Conservation (phyloP, 2,888 invertebrate genomes). For the Merodon equestris region DNA sequence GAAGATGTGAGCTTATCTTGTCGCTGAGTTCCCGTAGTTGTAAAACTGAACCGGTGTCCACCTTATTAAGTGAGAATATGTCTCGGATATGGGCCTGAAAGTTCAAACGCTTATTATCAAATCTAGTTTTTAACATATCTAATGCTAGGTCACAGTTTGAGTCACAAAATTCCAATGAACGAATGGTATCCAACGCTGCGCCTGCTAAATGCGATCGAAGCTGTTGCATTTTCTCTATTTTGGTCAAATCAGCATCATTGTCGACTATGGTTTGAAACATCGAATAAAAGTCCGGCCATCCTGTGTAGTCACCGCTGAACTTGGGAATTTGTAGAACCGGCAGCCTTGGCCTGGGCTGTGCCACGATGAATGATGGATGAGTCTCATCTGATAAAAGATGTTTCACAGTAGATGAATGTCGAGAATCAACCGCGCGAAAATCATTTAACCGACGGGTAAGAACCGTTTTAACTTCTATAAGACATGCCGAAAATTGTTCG, state of each 20-base stretch:
- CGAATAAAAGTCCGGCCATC: conserved; percentile 27
- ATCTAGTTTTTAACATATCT: too few relatives aligned
- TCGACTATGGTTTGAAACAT: background rate
- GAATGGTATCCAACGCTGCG: conserved; percentile 3
- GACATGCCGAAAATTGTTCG: background rate
- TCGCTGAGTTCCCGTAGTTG: conserved; percentile 18
- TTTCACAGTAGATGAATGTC: conserved; percentile 22
- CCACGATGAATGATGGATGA: conserved; percentile 4
- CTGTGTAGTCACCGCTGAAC: conserved; percentile 9
- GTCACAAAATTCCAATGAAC: conserved; percentile 11
- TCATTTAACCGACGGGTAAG: conserved; percentile 2
- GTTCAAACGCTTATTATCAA: too few relatives aligned
- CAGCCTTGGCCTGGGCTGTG: background rate
- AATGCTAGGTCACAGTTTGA: too few relatives aligned
- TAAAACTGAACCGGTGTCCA: conserved; percentile 3
- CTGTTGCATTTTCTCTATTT: background rate
- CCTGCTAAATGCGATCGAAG: background rate
- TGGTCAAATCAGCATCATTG: background rate
- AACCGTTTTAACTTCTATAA: conserved; percentile 9
- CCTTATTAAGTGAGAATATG: conserved; percentile 9
- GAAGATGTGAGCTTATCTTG: conserved; percentile 16
- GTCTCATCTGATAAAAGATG: conserved; percentile 18
- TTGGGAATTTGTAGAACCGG: conserved; percentile 6
- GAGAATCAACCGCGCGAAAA: background rate
- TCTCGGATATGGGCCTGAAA: too few relatives aligned